phyloP scores from a whole-genome alignment of 2,113 vertebrate species.

The Cercocebus atys region DNA sequence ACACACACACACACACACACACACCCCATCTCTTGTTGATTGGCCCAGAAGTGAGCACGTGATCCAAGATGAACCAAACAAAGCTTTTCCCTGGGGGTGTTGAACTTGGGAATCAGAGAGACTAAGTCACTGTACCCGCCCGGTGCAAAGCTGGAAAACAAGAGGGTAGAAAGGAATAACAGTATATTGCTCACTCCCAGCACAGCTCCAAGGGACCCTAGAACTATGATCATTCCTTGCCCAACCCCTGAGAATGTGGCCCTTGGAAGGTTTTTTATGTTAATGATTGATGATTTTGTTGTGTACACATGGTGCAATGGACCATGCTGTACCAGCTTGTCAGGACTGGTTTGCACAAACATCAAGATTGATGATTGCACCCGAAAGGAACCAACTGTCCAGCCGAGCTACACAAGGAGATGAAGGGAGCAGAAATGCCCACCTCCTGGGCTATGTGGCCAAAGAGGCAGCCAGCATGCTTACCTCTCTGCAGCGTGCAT shows the following conservation, averaged over 20 bases:
- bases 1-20: not conserved
- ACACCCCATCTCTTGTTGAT: not conserved
- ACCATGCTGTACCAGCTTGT: constrained; percentile 34
- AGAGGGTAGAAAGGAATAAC: not conserved
- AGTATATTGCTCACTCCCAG: not conserved
- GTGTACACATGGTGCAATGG: constrained; percentile 35
- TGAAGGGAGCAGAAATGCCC: not conserved
- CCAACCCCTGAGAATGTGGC: not conserved
- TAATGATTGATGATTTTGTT: constrained; percentile 61
- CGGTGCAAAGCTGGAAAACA: not conserved
- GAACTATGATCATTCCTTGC: not conserved
- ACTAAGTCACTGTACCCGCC: not conserved
- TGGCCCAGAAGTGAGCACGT: not conserved
- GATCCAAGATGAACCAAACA: not conserved
- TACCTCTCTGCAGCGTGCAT: not conserved
- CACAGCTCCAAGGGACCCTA: not conserved
- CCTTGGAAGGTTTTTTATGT: constrained; percentile 22
- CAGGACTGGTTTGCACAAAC: constrained; percentile 37
- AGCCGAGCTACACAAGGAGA: not conserved
- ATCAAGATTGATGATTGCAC: constrained; percentile 37
- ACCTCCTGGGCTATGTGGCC: not conserved
- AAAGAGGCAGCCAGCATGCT: not conserved
- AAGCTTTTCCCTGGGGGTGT: not conserved
- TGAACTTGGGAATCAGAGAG: not conserved
- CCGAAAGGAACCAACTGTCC: not conserved